Base-by-base conservation (phyloP, 1,140 invertebrate genomes). In the Hycleus cichorii region DNA sequence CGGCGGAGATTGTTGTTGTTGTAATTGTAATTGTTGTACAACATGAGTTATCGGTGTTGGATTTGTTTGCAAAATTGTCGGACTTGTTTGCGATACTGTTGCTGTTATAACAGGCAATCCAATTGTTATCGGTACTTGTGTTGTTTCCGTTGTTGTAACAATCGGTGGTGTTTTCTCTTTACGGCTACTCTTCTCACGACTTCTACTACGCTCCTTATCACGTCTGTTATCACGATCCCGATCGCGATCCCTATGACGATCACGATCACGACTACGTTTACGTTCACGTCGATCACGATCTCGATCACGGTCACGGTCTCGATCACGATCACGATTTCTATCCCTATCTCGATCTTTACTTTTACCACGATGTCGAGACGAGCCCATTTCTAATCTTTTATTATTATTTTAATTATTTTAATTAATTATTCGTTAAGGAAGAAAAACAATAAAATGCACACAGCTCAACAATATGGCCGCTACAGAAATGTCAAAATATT, bases 181-280 rank as follows among this genome's bases (percentile, higher is more conserved):
- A 7, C 78, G 66, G 10, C 73, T 66, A 47, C 78, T 77, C 49
- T 77, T 72, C n/a, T 78, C 76, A 38, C 78, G 72, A 9, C 78
- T 75, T 61, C 78, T 77, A 12, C 78, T 77, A 54, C 79, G 59
- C 25, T 64, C 63, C 32, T 62, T 63, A 51, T 74, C 72, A 18
- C 72, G 65, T 32, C 32, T 32, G 18, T 18, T 18, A 7, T 78
- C 75, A 48, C 79, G 77, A 27, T 80, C 77, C 50, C 78, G 74
- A 42, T 64, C 55, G 12, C 66, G 52, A 39, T 78, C 77, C 47
- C 77, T 72, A 27, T 79, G 77, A 18, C 78, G 72, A 10, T 78
- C 75, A 62, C 78, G 76, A 38, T 79, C 76, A 47, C 79, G 74
- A 42, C 78, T 74, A 5, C 77, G 68, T 42, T 74, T 71, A n/a